A percentile compares a stretch with the other conserved stretches of the same genome.
Evolutionary conservation across 2,113 vertebrate genomes (phyloP).

Genomic region (Ibidorhyncha struthersii): DNA sequence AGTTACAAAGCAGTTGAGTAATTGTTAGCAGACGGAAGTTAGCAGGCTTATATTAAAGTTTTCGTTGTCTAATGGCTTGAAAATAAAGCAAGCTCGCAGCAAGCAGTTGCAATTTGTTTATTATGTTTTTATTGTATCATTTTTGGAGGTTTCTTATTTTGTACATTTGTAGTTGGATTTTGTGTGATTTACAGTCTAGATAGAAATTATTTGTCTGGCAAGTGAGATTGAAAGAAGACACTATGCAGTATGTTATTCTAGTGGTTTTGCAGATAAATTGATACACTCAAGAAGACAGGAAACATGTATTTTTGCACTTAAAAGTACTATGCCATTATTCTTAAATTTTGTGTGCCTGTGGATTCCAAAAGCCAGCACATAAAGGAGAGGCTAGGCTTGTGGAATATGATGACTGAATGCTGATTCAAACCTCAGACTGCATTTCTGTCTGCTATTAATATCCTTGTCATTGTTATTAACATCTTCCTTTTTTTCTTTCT

Average conservation of each 20-base stretch:
- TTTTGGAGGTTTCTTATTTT: neutral
- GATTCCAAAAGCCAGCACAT: neutral
- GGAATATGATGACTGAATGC: neutral
- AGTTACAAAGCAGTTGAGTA: neutral
- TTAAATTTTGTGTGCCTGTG: slow-evolving; percentile 49
- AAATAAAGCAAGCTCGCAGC: neutral
- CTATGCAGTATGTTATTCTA: neutral
- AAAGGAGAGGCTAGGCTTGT: neutral
- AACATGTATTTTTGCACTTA: neutral
- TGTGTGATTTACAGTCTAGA: neutral
- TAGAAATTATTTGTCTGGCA: neutral
- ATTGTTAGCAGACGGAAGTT: slow-evolving; percentile 13
- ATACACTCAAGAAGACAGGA: neutral
- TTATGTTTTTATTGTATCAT: too few species aligned
- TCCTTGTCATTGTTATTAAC: neutral
- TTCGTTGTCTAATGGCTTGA: neutral
- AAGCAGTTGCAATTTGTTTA: neutral
- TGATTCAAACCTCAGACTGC: slow-evolving; percentile 12
- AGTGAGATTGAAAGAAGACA: neutral
- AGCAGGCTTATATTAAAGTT: neutral
- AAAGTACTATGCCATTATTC: neutral
- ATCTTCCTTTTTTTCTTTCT: neutral
- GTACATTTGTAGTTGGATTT: neutral
- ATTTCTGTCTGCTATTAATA: slow-evolving; percentile 26
- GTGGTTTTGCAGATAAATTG: neutral